phyloP scores from a whole-genome alignment of 2,797 vertebrate genomes.

The Liparis tanakae region DNA sequence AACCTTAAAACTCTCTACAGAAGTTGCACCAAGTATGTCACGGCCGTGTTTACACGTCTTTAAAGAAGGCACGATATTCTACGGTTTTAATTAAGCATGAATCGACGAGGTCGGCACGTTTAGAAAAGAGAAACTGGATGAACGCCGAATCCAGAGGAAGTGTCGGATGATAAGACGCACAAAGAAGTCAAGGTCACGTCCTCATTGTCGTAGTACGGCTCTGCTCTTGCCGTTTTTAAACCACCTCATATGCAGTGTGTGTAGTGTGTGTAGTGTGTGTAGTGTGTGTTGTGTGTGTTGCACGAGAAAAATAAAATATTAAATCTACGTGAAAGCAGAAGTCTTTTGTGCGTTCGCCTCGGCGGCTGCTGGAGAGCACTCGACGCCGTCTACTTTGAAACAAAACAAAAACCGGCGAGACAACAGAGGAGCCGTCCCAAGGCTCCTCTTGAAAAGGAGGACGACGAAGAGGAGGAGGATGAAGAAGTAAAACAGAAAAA shows the following conservation, averaged over 20 bases:
- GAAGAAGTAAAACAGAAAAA: conserved; percentile 15
- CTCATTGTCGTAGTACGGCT: conserved; percentile 25
- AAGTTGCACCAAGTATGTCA: conserved; percentile 9
- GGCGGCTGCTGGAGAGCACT: conserved; percentile 45
- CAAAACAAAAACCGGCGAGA: conserved; percentile 33
- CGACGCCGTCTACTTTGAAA: too few species aligned
- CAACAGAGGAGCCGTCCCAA: conserved; percentile 53
- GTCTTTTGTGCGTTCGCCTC: conserved; percentile 53
- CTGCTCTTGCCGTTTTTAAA: conserved; percentile 31
- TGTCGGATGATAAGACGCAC: conserved; percentile 15
- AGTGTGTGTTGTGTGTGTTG: conserved; percentile 2
- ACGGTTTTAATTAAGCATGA: conserved; percentile 43
- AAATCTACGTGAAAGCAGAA: too few species aligned
- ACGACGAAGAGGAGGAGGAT: conserved; percentile 20
- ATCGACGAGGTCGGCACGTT: conserved; percentile 32
- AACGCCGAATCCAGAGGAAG: conserved; percentile 36
- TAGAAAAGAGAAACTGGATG: conserved; percentile 9
- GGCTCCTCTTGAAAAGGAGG: conserved; percentile 54
- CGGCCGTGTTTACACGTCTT: conserved; percentile 18
- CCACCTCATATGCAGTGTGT: conserved; percentile 1
- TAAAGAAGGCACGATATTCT: conserved; percentile 12
- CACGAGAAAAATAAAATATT: background rate
- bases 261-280: background rate
- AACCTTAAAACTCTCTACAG: background rate
- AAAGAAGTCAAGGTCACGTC: conserved; percentile 38